Conservation (phyloP, 1,140 invertebrate species). For the Acromyrmex charruanus region DNA sequence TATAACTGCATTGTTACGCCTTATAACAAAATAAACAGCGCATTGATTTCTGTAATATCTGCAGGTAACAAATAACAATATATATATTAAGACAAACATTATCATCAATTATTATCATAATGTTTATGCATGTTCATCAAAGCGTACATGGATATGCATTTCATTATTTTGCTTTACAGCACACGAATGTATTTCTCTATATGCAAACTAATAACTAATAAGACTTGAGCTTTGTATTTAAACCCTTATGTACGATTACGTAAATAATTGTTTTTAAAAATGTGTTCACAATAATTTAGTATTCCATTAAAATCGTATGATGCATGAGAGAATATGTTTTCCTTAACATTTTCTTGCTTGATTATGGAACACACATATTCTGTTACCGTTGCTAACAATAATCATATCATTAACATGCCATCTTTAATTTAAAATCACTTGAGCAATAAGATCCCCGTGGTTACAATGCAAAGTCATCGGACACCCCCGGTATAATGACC, state of each 20-base stretch:
- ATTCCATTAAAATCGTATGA: slow-evolving; percentile 2
- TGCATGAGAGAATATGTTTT: too few species aligned
- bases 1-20: not conserved
- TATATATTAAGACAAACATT: not conserved
- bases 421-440: slow-evolving; percentile 36
- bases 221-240: not conserved
- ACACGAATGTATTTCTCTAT: not conserved
- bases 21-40: not conserved
- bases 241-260: not conserved
- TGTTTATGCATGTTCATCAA: not conserved
- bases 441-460: not conserved
- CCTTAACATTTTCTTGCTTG: not conserved
- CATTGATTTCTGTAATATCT: slow-evolving; percentile 2
- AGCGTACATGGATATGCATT: not conserved
- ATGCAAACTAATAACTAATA: not conserved
- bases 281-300: not conserved
- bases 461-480: slow-evolving; percentile 33
- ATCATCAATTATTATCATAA: not conserved
- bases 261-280: not conserved
- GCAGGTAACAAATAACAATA: not conserved
- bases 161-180: not conserved
- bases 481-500: slow-evolving; percentile 61
- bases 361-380: not conserved
- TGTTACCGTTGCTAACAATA: not conserved
- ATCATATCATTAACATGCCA: not conserved